phyloP scores from a whole-genome alignment of 1,140 invertebrate genomes.

The Semibalanus balanoides region DNA sequence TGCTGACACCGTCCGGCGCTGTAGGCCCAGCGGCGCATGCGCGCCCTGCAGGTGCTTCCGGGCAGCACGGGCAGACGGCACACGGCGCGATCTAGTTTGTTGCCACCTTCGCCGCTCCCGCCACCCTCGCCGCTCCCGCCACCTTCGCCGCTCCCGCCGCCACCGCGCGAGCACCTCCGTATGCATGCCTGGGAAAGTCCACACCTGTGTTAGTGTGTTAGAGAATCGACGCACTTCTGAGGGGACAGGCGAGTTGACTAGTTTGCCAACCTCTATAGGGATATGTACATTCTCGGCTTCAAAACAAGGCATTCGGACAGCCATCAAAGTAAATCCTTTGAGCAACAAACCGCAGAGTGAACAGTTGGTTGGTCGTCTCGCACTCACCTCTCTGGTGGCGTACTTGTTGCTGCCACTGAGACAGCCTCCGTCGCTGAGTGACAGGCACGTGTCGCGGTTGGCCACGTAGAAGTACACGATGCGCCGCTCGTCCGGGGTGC shows the following conservation, averaged over 20 bases:
- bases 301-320: too few species aligned
- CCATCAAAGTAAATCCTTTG: too few species aligned
- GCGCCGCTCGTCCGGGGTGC: too few species aligned
- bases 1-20: conserved; percentile 27
- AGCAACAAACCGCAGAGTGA: too few species aligned
- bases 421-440: neutral
- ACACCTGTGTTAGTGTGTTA: neutral
- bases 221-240: too few species aligned
- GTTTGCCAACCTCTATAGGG: too few species aligned
- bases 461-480: neutral
- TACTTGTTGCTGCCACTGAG: neutral
- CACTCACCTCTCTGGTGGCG: neutral
- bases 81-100: neutral
- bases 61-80: neutral
- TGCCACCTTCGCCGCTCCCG: too few species aligned
- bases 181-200: neutral
- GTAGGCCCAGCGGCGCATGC: neutral
- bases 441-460: neutral
- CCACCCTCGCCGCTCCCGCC: too few species aligned
- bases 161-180: neutral
- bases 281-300: too few species aligned
- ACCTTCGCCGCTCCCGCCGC: too few species aligned
- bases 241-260: too few species aligned
- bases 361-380: too few species aligned
- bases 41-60: neutral